phyloP scores from a whole-genome alignment of 2,113 vertebrate genomes.

The Spea bombifrons region DNA sequence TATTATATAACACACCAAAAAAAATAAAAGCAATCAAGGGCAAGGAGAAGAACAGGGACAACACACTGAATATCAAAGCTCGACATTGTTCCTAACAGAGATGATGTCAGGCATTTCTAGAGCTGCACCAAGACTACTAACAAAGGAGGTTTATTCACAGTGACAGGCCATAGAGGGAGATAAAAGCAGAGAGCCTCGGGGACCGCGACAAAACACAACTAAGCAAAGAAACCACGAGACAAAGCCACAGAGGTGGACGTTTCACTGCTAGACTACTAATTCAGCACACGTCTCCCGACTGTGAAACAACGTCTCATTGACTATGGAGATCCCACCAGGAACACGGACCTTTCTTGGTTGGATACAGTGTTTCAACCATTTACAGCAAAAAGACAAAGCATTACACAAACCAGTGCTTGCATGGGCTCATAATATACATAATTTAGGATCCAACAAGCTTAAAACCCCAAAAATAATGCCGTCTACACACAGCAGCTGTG shows the following conservation, averaged over 20 bases:
- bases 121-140: background rate
- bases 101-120: slow-evolving; percentile 25
- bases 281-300: too few relatives aligned
- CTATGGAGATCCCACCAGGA: too few relatives aligned
- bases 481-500: too few relatives aligned
- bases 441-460: too few relatives aligned
- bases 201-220: background rate
- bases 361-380: too few relatives aligned
- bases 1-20: slow-evolving; percentile 30
- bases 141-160: slow-evolving; percentile 26
- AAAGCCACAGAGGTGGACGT: background rate
- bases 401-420: too few relatives aligned
- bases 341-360: too few relatives aligned
- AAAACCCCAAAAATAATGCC: too few relatives aligned
- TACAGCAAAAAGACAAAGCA: too few relatives aligned
- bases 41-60: slow-evolving; percentile 10
- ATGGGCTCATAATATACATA: too few relatives aligned
- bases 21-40: slow-evolving; percentile 7
- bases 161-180: slow-evolving; percentile 28
- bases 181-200: slow-evolving; percentile 21
- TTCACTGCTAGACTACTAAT: too few relatives aligned
- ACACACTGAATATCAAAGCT: slow-evolving; percentile 5
- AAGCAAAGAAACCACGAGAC: background rate
- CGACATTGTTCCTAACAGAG: slow-evolving; percentile 18
- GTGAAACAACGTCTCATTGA: too few relatives aligned